Evolutionary conservation across 2,888 invertebrate species (phyloP).

Genomic region (Subacronicta megacephala): DNA sequence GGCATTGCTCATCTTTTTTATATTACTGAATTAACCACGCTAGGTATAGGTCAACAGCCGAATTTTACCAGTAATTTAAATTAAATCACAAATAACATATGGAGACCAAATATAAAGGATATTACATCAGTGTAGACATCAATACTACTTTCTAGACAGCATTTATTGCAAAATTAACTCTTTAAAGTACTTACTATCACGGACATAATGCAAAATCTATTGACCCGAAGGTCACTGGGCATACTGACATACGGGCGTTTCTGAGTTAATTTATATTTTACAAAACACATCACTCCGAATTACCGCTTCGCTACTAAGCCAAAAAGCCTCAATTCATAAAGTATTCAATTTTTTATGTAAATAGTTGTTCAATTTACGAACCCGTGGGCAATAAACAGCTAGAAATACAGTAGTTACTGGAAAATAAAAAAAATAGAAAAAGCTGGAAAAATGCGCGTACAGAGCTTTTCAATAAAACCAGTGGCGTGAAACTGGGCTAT

Average conservation of each 20-base stretch:
- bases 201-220: too few species aligned
- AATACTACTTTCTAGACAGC: too few species aligned
- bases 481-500: constrained; percentile 77
- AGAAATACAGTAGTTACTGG: constrained; percentile 68
- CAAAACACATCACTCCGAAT: constrained; percentile 7
- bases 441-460: constrained; percentile 65
- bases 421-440: constrained; percentile 72
- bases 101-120: too few species aligned
- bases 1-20: background rate
- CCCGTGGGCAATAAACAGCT: constrained; percentile 62
- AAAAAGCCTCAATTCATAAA: constrained; percentile 2
- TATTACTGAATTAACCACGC: background rate
- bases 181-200: too few species aligned
- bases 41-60: background rate
- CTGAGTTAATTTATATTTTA: too few species aligned
- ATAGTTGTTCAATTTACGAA: constrained; percentile 42
- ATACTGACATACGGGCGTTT: too few species aligned
- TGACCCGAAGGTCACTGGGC: too few species aligned
- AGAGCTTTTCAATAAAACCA: constrained; percentile 82
- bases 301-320: background rate
- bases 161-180: too few species aligned
- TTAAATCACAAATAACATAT: too few species aligned
- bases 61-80: background rate
- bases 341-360: constrained; percentile 26
- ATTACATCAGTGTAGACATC: too few species aligned